A percentile compares a stretch with the other conserved stretches of the same genome.
Evolutionary conservation across 2,113 vertebrate genomes (phyloP).

Genomic region (Brachyhypopomus occidentalis): DNA sequence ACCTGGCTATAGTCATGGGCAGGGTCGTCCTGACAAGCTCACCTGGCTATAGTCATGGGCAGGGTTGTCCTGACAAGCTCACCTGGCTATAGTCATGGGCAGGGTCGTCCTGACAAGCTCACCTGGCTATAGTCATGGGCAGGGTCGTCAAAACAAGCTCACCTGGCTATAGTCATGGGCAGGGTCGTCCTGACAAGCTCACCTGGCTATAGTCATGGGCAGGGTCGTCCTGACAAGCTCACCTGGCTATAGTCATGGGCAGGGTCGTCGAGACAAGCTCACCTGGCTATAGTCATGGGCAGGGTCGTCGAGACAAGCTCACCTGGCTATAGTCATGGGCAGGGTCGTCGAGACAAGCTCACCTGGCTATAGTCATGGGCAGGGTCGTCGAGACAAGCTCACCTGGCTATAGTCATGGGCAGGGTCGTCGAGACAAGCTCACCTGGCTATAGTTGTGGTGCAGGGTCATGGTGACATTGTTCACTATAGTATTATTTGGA

Average conservation of each 20-base stretch:
- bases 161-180: not conserved
- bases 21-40: not conserved
- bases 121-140: not conserved
- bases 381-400: not conserved
- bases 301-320: no score
- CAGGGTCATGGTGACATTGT: not conserved
- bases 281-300: not conserved
- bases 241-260: not conserved
- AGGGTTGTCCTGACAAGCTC: no score
- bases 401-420: not conserved
- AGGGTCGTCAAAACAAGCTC: no score
- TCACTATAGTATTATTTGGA: not conserved
- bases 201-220: not conserved
- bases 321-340: not conserved
- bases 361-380: not conserved
- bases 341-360: not conserved
- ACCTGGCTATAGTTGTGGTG: not conserved
- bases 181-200: not conserved
- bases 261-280: not conserved
- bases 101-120: not conserved
- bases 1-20: not conserved
- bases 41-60: not conserved
- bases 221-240: no score
- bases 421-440: not conserved
- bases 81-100: not conserved